Conservation (phyloP, 2,888 invertebrate genomes). For the Ormyrus pomaceus region DNA sequence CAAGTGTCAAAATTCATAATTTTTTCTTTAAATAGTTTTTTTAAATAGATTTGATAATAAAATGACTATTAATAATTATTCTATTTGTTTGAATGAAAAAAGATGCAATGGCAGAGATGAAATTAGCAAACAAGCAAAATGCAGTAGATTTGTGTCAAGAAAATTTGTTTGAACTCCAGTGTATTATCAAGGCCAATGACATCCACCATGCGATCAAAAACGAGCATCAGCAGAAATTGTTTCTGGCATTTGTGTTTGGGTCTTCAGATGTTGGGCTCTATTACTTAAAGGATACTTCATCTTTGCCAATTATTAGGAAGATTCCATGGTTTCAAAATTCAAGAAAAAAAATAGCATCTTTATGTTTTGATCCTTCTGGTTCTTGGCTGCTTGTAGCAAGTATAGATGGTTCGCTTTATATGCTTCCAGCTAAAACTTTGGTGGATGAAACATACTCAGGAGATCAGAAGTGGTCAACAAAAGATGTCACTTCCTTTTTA, state of each 20-base stretch:
- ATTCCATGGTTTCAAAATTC: slow-evolving; percentile 72
- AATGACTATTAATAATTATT: not conserved
- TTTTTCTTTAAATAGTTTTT: too few species aligned
- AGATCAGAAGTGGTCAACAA: slow-evolving; percentile 79
- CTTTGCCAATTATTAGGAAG: slow-evolving; percentile 67
- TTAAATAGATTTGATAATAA: too few species aligned
- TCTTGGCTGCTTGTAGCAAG: slow-evolving; percentile 82
- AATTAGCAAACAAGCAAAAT: slow-evolving; percentile 42
- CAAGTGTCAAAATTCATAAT: too few species aligned
- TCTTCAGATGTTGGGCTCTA: slow-evolving; percentile 69
- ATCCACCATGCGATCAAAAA: slow-evolving; percentile 68
- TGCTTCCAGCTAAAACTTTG: slow-evolving; percentile 80
- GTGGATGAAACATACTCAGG: slow-evolving; percentile 77
- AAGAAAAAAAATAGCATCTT: slow-evolving; percentile 68
- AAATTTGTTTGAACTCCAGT: slow-evolving; percentile 68
- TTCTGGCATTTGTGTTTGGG: slow-evolving; percentile 69
- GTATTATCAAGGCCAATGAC: slow-evolving; percentile 69
- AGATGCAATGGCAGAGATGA: slow-evolving; percentile 54
- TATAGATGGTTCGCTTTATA: slow-evolving; percentile 79
- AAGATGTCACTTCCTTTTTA: slow-evolving; percentile 78
- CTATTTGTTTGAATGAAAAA: slow-evolving; percentile 30
- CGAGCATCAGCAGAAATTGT: slow-evolving; percentile 67
- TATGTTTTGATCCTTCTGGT: slow-evolving; percentile 91
- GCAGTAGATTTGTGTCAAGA: slow-evolving; percentile 52
- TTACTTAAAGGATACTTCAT: slow-evolving; percentile 65